Percentiles rank a stretch among this genome's conserved stretches.
These are phyloP conservation scores for Recurvirostra avosetta DNA, from an alignment of 2,113 vertebrate genomes.

Conservation along the genomic window DNA sequence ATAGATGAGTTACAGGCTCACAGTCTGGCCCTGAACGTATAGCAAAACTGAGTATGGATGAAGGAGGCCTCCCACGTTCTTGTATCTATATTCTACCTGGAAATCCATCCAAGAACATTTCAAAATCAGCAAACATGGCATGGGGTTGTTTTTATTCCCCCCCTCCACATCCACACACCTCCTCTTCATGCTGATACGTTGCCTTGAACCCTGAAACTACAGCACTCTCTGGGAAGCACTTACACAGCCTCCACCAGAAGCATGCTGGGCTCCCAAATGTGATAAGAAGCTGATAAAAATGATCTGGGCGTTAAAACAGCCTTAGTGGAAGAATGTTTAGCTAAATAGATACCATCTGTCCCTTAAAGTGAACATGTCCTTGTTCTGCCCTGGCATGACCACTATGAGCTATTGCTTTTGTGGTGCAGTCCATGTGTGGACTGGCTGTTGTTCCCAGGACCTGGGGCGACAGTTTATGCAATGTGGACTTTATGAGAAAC, in stretches of 20 bases:
- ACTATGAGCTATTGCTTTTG: slow-evolving; percentile 28
- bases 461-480: slow-evolving; percentile 60
- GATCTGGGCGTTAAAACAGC: slow-evolving; percentile 48
- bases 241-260: slow-evolving; percentile 49
- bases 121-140: slow-evolving; percentile 54
- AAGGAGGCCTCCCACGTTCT: slow-evolving; percentile 2
- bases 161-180: slow-evolving; percentile 18
- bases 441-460: slow-evolving; percentile 66
- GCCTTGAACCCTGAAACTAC: slow-evolving; percentile 55
- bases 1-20: background rate
- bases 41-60: background rate
- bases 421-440: background rate
- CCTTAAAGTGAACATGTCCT: slow-evolving; percentile 15
- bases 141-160: slow-evolving; percentile 43
- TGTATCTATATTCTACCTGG: slow-evolving; percentile 44
- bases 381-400: slow-evolving; percentile 24
- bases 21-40: background rate
- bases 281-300: slow-evolving; percentile 68
- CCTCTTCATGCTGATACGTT: slow-evolving; percentile 46
- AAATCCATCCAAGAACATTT: slow-evolving; percentile 49
- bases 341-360: slow-evolving; percentile 70
- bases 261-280: slow-evolving; percentile 50
- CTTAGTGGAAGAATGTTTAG: slow-evolving; percentile 47
- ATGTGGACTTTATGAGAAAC: slow-evolving; percentile 70
- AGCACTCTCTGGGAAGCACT: slow-evolving; percentile 36